Evolutionary conservation across 2,797 vertebrate species (phyloP).

Genomic region (Molossus alvarezi): DNA sequence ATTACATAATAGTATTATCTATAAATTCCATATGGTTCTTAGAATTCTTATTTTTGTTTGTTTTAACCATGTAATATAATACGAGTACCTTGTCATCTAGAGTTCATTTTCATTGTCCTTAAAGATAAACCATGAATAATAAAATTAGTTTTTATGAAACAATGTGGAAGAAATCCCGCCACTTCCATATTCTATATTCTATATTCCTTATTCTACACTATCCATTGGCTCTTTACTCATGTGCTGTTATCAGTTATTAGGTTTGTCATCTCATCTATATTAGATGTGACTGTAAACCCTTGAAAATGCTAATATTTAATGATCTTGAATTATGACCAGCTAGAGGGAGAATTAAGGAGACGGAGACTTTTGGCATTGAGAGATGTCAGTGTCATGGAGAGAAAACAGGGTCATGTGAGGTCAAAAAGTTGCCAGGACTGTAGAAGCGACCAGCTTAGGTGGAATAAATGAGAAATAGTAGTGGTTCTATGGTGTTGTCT

Average conservation of each 20-base stretch:
- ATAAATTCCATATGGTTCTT: not conserved
- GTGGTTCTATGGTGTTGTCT: not conserved
- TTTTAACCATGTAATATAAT: not conserved
- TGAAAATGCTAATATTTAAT: not conserved
- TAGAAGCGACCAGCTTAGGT: not conserved
- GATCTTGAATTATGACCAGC: not conserved
- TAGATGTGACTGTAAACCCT: not conserved
- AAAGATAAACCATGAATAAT: not conserved
- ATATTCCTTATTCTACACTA: not conserved
- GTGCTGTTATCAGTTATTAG: not conserved
- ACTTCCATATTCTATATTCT: not conserved
- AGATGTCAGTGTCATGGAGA: not conserved
- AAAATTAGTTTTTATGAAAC: slow-evolving; percentile 1
- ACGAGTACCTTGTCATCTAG: slow-evolving; percentile 6
- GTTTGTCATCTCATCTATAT: not conserved
- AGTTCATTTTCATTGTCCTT: slow-evolving; percentile 34
- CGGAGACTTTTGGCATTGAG: not conserved
- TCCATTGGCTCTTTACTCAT: not conserved
- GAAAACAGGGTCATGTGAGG: not conserved
- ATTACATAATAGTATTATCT: not conserved
- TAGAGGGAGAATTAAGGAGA: not conserved
- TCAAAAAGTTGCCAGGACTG: not conserved
- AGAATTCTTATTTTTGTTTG: slow-evolving; percentile 39
- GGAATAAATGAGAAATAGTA: not conserved
- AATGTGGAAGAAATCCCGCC: not conserved